Base-by-base conservation (phyloP, 2,113 vertebrate genomes). In the Callopanchax toddi region DNA sequence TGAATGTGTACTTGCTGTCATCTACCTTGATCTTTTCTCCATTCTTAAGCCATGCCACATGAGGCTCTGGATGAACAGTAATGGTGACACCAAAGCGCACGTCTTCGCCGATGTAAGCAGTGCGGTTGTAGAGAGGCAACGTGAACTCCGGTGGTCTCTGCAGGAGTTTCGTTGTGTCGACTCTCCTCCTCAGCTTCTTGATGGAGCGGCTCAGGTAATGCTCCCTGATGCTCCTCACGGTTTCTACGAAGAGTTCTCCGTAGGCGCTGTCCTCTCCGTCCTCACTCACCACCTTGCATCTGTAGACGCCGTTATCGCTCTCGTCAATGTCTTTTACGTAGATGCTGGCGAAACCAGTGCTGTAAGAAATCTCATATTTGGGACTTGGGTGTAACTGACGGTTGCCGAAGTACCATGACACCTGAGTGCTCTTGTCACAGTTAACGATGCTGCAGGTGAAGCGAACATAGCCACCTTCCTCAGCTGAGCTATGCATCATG, bases 21-120 rank as follows among this genome's bases (percentile, higher is more conserved):
- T 98, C 91, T 2, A 96, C 93, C 74, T 94, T 96, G 69, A 99
- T 97, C 87, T 92, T 96, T 87, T 98, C 96, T 59, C 96, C 97
- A 40, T 94, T 95, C 86, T 98, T 99, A 39, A 96, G 93, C 97
- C 97, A 99, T 2, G 94, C 94, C 42, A 99, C 91, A 15, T 92
- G 94, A 86, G 97, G 97, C 68, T 99, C 97, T 60, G 97, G 97
- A 60, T 99, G 97, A 63, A 99, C 96, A 15, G 97, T 99, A 61
- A 98, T 96, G 36, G 97, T 99, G 71, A 99, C 97, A 62, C 97
- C 97, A 59, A 98, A 99, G 42, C 97, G 94, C 55, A 99, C 94
- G 48, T 95, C 94, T 87, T 99, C 96, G 52, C 97, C 96, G 21
- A 97, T 77, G 2, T 97, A 99, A 4, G 95, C 95, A 20, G 94